Evolutionary conservation across 2,797 vertebrate species (phyloP), one percentile per base, ranked within the genome.

Genomic region (Denticeps clupeoides): DNA sequence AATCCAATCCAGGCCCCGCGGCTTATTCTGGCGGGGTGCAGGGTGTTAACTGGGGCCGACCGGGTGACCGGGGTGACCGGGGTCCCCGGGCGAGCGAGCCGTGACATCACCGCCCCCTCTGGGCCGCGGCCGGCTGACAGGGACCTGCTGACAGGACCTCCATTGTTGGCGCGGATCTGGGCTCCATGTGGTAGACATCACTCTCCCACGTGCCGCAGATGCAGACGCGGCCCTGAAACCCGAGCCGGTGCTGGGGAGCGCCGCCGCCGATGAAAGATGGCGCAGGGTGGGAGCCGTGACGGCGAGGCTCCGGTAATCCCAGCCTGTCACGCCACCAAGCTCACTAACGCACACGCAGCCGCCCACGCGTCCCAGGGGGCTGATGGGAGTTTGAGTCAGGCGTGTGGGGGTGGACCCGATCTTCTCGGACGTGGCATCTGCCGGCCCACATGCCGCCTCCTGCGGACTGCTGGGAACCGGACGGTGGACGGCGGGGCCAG

Each of bases 111-210:
- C 38, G 35, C 42, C 32, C 6, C 38, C 47, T 4, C 38, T 23
- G 13, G 27, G 44, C 45, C 12, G 33, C 47, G 25, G 32, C 47
- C 25, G 29, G 12, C 33, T 8, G 38, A 32, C 24, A 49, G 45
- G 46, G 60, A 11, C 4, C 22, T 7, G 59, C 75, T 73, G 78
- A 85, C 82, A 84, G 81, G 73, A 82, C 71, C 59, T 73, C 79
- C 79, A 82, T 84, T 87, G 81, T 85, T 83, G 73, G 40, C 56
- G 73, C 72, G 72, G 68, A 78, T 43, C 71, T 64, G 71, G 69
- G 73, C 72, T 77, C 79, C 84, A 85, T 87, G 83, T 87, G 83
- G 84, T 84, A 80, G 74, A 83, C 81, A 84, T 85, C 82, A 83
- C 85, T 83, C 81, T 68, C 84, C 84, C 84, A 85, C 84, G 73